Conservation (phyloP, 2,888 invertebrate species). For the Nudaria mundana region DNA sequence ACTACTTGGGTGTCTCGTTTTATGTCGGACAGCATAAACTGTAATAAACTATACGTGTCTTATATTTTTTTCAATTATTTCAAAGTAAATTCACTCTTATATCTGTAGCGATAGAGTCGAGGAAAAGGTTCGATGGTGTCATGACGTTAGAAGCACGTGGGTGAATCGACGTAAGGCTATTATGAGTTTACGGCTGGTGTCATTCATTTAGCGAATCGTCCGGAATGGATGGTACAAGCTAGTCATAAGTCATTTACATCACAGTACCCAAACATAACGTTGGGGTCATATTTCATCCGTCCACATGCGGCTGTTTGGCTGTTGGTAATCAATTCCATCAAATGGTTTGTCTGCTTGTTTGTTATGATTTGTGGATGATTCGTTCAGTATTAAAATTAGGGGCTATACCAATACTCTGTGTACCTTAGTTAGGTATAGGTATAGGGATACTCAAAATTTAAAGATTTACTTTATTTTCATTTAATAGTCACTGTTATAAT, state of each 20-base stretch:
- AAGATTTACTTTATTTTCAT: too few species aligned
- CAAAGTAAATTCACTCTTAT: slow-evolving; percentile 41
- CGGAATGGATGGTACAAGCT: slow-evolving; percentile 54
- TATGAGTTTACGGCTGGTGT: slow-evolving; percentile 64
- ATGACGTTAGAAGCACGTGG: slow-evolving; percentile 53
- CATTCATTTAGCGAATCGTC: slow-evolving; percentile 71
- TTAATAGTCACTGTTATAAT: too few species aligned
- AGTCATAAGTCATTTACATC: slow-evolving; percentile 50
- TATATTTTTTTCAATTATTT: slow-evolving; percentile 9
- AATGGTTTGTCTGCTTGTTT: slow-evolving; percentile 1
- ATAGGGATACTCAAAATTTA: too few species aligned
- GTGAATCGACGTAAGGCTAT: slow-evolving; percentile 57
- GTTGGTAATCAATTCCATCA: slow-evolving; percentile 4
- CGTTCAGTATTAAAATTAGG: background rate
- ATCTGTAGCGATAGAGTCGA: slow-evolving; percentile 19
- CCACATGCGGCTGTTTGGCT: slow-evolving; percentile 1
- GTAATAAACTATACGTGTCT: slow-evolving; percentile 58
- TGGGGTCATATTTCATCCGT: slow-evolving; percentile 6
- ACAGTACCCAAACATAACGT: slow-evolving; percentile 10
- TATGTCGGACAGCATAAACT: slow-evolving; percentile 62
- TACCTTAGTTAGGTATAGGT: too few species aligned
- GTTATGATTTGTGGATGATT: slow-evolving; percentile 1
- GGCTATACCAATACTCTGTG: background rate
- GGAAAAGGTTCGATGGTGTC: background rate
- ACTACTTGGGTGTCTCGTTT: slow-evolving; percentile 78